These are phyloP conservation scores for Drosophila falleni DNA, from an alignment of 2,888 invertebrate species.

Conservation along the genomic window DNA sequence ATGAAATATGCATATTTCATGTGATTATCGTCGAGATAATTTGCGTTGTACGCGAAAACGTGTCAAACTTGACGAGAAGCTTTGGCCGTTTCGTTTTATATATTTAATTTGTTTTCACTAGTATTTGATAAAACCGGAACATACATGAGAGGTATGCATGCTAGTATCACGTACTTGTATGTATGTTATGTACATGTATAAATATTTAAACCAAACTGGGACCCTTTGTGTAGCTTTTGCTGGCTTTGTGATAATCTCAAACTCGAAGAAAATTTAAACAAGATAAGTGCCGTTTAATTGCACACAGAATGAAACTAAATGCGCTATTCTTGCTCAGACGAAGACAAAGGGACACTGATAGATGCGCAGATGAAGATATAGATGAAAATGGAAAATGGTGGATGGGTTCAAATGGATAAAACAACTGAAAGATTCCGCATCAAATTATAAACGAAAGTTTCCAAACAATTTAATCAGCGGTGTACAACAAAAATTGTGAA, in stretches of 20 bases:
- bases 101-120: background rate
- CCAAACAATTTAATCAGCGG: conserved; percentile 76
- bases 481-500: conserved; percentile 60
- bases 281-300: conserved; percentile 76
- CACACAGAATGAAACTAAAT: conserved; percentile 48
- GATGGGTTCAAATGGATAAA: conserved; percentile 22
- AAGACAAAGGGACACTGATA: conserved; percentile 44
- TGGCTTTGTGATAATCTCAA: conserved; percentile 49
- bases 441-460: conserved; percentile 76
- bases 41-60: conserved; percentile 38
- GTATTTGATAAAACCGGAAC: background rate
- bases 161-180: background rate
- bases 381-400: background rate
- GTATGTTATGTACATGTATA: background rate
- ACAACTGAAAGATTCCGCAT: conserved; percentile 56
- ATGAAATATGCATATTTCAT: conserved; percentile 2
- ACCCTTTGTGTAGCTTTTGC: conserved; percentile 36
- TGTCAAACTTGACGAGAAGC: conserved; percentile 22
- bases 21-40: background rate
- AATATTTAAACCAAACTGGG: conserved; percentile 1
- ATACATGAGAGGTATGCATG: background rate
- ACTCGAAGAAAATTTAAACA: conserved; percentile 63
- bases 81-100: background rate
- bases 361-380: conserved; percentile 31
- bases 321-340: conserved; percentile 24